Evolutionary conservation across 2,113 vertebrate species (phyloP).

Genomic region (Callorhinus ursinus): DNA sequence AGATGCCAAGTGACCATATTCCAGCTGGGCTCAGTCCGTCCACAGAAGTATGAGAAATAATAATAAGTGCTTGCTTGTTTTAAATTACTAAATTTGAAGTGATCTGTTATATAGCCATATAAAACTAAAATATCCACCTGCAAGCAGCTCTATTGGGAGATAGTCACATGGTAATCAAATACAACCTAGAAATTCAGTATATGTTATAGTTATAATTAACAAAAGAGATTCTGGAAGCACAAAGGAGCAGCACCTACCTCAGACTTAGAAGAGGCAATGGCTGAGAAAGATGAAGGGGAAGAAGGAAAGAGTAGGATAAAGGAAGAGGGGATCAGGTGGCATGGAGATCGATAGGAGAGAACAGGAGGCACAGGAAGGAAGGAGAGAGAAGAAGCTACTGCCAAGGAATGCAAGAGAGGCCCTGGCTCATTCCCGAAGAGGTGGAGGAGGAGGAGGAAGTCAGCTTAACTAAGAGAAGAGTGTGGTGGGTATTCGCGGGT

Average conservation of each 20-base stretch:
- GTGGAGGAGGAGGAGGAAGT: background rate
- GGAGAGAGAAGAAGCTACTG: background rate
- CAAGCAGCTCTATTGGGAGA: background rate
- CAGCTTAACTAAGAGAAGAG: background rate
- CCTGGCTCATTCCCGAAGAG: background rate
- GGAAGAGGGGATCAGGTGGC: accelerated
- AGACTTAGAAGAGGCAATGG: background rate
- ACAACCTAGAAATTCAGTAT: background rate
- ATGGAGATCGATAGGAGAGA: background rate
- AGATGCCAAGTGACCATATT: background rate
- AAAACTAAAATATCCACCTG: background rate
- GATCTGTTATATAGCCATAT: background rate
- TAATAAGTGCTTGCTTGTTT: background rate
- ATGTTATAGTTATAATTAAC: background rate
- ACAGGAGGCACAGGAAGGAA: background rate
- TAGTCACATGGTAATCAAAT: background rate
- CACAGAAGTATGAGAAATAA: background rate
- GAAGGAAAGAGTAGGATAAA: background rate
- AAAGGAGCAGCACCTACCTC: background rate
- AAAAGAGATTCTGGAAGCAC: background rate
- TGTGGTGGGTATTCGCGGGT: no score
- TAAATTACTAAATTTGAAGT: background rate
- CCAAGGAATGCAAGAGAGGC: background rate
- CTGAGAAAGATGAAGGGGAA: background rate
- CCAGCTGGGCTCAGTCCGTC: background rate